These are phyloP conservation scores for Pagrus major DNA, from an alignment of 2,113 vertebrate species.

Conservation along the genomic window DNA sequence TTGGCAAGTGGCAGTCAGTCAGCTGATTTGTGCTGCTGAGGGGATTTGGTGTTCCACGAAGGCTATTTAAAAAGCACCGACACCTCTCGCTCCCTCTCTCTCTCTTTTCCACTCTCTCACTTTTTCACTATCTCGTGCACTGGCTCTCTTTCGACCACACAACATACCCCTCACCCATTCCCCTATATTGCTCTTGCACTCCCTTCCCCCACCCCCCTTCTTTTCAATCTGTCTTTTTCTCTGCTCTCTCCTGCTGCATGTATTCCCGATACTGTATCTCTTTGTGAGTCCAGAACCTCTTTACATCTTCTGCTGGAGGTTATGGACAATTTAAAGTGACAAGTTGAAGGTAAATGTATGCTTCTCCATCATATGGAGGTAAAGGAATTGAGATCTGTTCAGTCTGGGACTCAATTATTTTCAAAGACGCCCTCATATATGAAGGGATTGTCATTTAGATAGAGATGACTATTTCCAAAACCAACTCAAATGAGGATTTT, in stretches of 20 bases:
- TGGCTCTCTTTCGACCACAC: constrained; percentile 34
- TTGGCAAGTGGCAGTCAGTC: constrained; percentile 82
- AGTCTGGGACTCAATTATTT: neutral
- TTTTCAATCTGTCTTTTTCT: constrained; percentile 40
- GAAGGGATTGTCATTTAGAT: too few relatives aligned
- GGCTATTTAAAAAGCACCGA: constrained; percentile 85
- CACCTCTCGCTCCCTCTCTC: constrained; percentile 42
- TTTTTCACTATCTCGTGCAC: constrained; percentile 58
- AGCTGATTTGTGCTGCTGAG: constrained; percentile 83
- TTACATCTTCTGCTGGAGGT: neutral
- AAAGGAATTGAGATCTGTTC: neutral
- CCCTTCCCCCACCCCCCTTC: constrained; percentile 40
- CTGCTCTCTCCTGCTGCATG: constrained; percentile 26
- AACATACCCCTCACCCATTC: constrained; percentile 55
- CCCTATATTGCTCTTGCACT: constrained; percentile 36
- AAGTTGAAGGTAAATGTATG: neutral
- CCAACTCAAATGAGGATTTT: neutral
- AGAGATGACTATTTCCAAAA: neutral
- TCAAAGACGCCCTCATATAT: neutral
- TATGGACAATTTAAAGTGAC: neutral
- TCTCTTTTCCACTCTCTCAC: constrained; percentile 50
- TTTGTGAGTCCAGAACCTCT: neutral
- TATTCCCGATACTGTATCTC: constrained; percentile 36
- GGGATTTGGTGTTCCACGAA: constrained; percentile 85
- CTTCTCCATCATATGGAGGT: neutral